Evolutionary conservation across 2,113 vertebrate genomes (phyloP).

Genomic region (Lophochroa leadbeateri): DNA sequence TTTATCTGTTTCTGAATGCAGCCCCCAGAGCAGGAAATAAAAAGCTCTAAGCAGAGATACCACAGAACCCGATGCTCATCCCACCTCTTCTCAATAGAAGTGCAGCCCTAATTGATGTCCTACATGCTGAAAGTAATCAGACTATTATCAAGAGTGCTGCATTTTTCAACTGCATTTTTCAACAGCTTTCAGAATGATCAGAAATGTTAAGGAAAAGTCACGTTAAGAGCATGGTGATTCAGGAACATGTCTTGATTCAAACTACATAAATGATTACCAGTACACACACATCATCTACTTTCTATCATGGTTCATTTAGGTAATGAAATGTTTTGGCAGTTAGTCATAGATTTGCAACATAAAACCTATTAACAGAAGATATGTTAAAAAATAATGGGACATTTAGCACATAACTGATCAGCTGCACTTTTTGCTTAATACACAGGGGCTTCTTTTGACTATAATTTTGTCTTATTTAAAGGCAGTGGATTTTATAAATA

Average conservation of each 20-base stretch:
- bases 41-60: not conserved
- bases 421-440: not conserved
- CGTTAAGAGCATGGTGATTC: not conserved
- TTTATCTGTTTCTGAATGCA: not conserved
- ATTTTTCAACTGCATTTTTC: not conserved
- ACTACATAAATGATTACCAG: not conserved
- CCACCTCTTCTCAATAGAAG: not conserved
- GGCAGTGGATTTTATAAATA: not conserved
- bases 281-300: not conserved
- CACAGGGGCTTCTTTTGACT: not conserved
- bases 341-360: slow-evolving; percentile 14
- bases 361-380: not conserved
- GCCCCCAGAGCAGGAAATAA: not conserved
- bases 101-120: not conserved
- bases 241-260: not conserved
- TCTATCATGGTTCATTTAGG: slow-evolving; percentile 28
- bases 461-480: not conserved
- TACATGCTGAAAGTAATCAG: not conserved
- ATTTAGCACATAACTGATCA: not conserved
- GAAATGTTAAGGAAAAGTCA: not conserved
- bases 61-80: not conserved
- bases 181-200: not conserved
- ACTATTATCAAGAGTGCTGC: not conserved
- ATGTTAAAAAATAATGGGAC: not conserved
- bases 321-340: slow-evolving; percentile 43